Percentiles rank a stretch among this genome's conserved stretches.
Conservation (phyloP, 2,113 vertebrate species). For the Solea solea region DNA sequence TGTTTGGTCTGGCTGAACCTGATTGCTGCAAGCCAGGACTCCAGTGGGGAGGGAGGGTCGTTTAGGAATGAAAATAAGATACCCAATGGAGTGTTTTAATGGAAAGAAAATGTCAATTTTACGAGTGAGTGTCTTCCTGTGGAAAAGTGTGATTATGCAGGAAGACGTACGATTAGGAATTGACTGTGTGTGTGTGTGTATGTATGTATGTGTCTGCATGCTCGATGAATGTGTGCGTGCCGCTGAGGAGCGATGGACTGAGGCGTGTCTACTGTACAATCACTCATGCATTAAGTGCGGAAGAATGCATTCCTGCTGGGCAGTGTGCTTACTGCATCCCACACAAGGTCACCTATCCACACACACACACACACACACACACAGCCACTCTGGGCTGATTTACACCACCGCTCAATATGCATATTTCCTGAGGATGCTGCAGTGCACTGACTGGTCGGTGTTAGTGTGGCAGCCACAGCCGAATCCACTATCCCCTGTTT, state of each 20-base stretch:
- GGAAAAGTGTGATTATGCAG: slow-evolving; percentile 59
- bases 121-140: slow-evolving; percentile 57
- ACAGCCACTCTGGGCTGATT: slow-evolving; percentile 65
- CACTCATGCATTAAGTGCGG: slow-evolving; percentile 48
- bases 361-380: too few species aligned
- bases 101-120: slow-evolving; percentile 69
- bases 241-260: slow-evolving; percentile 14
- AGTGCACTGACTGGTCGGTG: slow-evolving; percentile 36
- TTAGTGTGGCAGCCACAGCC: slow-evolving; percentile 15
- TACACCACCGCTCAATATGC: slow-evolving; percentile 68
- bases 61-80: slow-evolving; percentile 72
- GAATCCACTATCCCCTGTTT: slow-evolving; percentile 40
- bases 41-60: slow-evolving; percentile 48
- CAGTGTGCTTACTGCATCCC: slow-evolving; percentile 43
- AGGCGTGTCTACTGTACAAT: slow-evolving; percentile 21
- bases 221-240: slow-evolving; percentile 10
- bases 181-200: slow-evolving; percentile 12
- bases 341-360: slow-evolving; percentile 75
- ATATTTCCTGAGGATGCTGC: slow-evolving; percentile 70
- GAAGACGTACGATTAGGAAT: slow-evolving; percentile 39
- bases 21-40: slow-evolving; percentile 51
- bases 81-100: slow-evolving; percentile 73
- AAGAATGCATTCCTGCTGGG: slow-evolving; percentile 34
- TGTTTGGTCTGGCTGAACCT: slow-evolving; percentile 53
- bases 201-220: background rate